These are phyloP conservation scores for Euproctis similis DNA, from an alignment of 2,888 invertebrate species.

Conservation along the genomic window DNA sequence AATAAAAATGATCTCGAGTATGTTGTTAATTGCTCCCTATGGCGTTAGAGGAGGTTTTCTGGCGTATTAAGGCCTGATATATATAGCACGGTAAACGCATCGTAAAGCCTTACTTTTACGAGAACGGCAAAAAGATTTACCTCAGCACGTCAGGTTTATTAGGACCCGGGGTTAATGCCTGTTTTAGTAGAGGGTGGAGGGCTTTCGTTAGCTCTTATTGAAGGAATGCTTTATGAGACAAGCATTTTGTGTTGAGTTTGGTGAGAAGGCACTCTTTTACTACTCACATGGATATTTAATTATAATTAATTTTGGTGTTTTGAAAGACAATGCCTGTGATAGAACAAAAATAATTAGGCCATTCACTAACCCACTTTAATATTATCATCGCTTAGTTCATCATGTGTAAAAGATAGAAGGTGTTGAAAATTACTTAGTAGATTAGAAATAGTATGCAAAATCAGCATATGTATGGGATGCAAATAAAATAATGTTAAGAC, in stretches of 20 bases:
- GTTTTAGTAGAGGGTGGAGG: constrained; percentile 17
- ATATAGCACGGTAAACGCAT: constrained; percentile 36
- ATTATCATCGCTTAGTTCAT: too few relatives aligned
- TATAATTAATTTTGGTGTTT: too few relatives aligned
- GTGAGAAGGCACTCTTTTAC: constrained; percentile 1
- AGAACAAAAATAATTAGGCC: too few relatives aligned
- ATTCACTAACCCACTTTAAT: too few relatives aligned
- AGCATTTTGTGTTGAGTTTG: constrained; percentile 12
- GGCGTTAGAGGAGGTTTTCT: constrained; percentile 10
- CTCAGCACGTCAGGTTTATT: constrained; percentile 31
- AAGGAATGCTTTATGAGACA: constrained; percentile 22
- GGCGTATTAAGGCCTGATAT: constrained; percentile 13
- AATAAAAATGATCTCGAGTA: constrained; percentile 31
- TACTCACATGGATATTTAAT: too few relatives aligned
- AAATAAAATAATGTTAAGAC: too few relatives aligned
- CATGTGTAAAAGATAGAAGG: too few relatives aligned
- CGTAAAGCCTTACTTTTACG: constrained; percentile 43
- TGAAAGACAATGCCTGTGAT: too few relatives aligned
- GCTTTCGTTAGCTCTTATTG: constrained; percentile 21
- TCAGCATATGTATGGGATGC: too few relatives aligned
- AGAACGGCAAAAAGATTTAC: constrained; percentile 42
- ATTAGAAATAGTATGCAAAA: too few relatives aligned
- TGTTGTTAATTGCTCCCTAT: constrained; percentile 19
- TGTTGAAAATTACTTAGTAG: too few relatives aligned
- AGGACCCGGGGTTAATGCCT: constrained; percentile 24